Evolutionary conservation across 2,797 vertebrate genomes (phyloP).

Genomic region (Spheniscus humboldti): DNA sequence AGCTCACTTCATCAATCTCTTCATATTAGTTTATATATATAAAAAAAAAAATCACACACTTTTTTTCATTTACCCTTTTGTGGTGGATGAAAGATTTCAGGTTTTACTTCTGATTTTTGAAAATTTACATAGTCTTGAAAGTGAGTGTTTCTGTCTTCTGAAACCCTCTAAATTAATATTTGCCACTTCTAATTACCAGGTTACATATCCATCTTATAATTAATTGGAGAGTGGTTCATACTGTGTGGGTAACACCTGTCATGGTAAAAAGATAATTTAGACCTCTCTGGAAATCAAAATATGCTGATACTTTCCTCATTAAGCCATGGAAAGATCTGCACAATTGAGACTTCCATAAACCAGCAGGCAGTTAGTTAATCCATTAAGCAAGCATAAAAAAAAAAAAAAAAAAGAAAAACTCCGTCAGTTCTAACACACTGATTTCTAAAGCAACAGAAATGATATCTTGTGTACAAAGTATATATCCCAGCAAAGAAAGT

Average conservation of each 20-base stretch:
- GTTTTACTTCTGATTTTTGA: neutral
- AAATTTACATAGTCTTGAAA: neutral
- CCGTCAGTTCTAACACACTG: neutral
- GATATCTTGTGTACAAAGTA: neutral
- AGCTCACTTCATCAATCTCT: neutral
- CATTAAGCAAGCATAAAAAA: neutral
- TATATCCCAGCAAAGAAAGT: neutral
- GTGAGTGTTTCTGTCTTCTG: neutral
- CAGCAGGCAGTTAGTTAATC: neutral
- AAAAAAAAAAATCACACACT: accelerated
- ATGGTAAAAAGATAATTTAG: neutral
- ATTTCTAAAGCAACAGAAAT: neutral
- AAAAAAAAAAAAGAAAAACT: neutral
- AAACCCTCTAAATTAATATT: neutral
- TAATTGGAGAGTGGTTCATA: neutral
- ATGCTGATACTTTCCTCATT: neutral
- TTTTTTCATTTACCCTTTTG: neutral
- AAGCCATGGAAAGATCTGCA: neutral
- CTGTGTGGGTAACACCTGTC: neutral
- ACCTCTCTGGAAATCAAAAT: neutral
- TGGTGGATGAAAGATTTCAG: neutral
- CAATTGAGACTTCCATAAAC: neutral
- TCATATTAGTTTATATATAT: neutral
- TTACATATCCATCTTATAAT: neutral
- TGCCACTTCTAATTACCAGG: neutral